Evolutionary conservation across 1,140 invertebrate genomes (phyloP), one percentile per base, ranked within the genome.

Genomic region (Orussus abietinus): DNA sequence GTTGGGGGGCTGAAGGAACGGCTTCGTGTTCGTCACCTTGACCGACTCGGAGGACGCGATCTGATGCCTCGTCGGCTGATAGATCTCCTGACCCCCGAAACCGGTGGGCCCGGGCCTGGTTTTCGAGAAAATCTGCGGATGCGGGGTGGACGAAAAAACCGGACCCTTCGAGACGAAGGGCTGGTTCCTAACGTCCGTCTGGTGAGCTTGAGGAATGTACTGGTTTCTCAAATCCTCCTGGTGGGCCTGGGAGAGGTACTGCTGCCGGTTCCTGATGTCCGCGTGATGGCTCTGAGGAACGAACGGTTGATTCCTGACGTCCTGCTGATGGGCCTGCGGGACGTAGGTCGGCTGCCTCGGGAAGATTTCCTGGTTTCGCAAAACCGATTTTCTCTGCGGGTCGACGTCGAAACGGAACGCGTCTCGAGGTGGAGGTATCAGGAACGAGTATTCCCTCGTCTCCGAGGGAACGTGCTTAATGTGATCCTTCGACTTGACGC

Each of bases 401-500:
- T 64, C 60, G 3, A 68, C 6, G 17, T 69, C 63, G 38, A 64
- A 69, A 7, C 62, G 49, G 7, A 64, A 55, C 1, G 50, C 51
- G 22, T 70, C 64, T 19, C 64, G 62, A 0, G 64, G 66, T 11
- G 68, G 67, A 0, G 69, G 68, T 11, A 72, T 35, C 19, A 73
- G 45, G 19, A 73, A 73, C 1, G 66, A 61, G 38, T 67, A 70
- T 15, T 69, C 60, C 5, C 59, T 48, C 0, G 62, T 68, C 18
- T 66, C 67, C 17, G 64, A 61, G 0, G 53, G 38, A 3, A 56
- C 12, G 10, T 59, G 56, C 13, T 68, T 67, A 4, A 5, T 15
- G 18, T 9, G 17, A n/a, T 1, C 18, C 15, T 38, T 51, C 30
- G 19, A 13, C 14, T 61, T 51, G 10, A 50, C 59, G 9, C 72